Evolutionary conservation across 1,140 invertebrate genomes (phyloP), one percentile per base, ranked within the genome.

Genomic region (Drosophila novamexicana): DNA sequence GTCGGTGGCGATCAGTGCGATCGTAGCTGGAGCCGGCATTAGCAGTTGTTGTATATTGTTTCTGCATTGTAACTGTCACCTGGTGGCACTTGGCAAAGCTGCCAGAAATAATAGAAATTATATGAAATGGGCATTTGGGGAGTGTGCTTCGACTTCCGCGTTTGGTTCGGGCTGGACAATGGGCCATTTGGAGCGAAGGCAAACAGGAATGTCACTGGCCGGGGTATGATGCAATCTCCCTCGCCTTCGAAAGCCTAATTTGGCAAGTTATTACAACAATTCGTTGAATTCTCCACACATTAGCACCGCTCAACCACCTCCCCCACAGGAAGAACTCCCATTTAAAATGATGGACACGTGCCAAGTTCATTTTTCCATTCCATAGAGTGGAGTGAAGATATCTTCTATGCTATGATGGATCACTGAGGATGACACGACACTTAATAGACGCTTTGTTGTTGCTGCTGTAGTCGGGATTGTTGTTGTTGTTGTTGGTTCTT

Each of bases 61-160:
- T 79, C 75, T 88, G 82, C 83, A 74, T 88, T 86, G 83, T 86
- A 86, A 88, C 83, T 86, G 83, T 86, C 83, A 86, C 83, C 83
- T 82, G 53, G 79, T 82, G 79, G 84, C 83, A 86, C 82, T 88
- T 79, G 65, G 71, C 83, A 77, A 75, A 81, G 82, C 80, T 85
- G 82, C 75, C 83, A 82, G 59, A 82, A 86, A 86, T 86, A 86
- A 88, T 83, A 88, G 83, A 88, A 86, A 86, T 86, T 86, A 88
- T 86, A 88, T 86, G 78, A 86, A 86, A 88, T 86, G 83, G 83
- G 79, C 79, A 88, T 82, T 86, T 79, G 69, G 83, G 83, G 83
- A 86, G 83, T 86, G 79, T 84, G 74, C 69, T 71, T 76, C 54
- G 73, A 83, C 83, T 88, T 59, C 66, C 47, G 58, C n/a, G 40